Evolutionary conservation across 2,797 vertebrate genomes (phyloP), one percentile per base, ranked within the genome.

Genomic region (Gobio occitaniae): DNA sequence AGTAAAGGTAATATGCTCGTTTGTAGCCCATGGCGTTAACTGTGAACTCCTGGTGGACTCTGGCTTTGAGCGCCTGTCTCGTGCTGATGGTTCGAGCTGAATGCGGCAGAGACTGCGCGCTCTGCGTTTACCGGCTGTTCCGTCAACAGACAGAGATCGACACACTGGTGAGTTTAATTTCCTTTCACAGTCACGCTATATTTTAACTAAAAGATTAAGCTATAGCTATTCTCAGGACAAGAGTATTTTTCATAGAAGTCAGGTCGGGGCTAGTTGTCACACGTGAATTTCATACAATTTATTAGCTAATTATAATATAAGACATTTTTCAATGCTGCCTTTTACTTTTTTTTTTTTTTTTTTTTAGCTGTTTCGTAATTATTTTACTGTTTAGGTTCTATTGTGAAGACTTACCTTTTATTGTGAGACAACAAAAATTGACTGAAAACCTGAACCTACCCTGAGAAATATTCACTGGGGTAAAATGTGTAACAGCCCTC

Each of bases 61-160:
- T 98, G 92, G 92, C 94, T 19, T 89, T 98, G 86, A 93, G 95
- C 79, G 92, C 93, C 2, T 96, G 95, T 84, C 92, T 97, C 82
- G 91, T 95, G 68, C 91, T 95, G 76, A 88, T 92, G 7, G 94
- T 89, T 16, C 92, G 88, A 36, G 93, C 93, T 0, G 97, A 97
- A 87, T 99, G 98, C 89, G 94, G 93, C 86, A 96, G 95, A 90
- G 96, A 98, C 88, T 99, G 98, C 82, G 95, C 96, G 8, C 93
- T 94, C 25, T 99, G 97, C 88, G 92, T 96, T 87, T 96, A 95
- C 90, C 95, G 90, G 36, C 91, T 97, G 82, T 86, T 94, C 71
- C 95, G 92, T 71, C 95, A 94, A 56, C 94, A 93, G 4, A 87
- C 93, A 0, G 92, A 91, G 82, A 92, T 96, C 92, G 95, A 96